Conservation (phyloP, 2,797 vertebrate species). For the Rhinella marina region DNA sequence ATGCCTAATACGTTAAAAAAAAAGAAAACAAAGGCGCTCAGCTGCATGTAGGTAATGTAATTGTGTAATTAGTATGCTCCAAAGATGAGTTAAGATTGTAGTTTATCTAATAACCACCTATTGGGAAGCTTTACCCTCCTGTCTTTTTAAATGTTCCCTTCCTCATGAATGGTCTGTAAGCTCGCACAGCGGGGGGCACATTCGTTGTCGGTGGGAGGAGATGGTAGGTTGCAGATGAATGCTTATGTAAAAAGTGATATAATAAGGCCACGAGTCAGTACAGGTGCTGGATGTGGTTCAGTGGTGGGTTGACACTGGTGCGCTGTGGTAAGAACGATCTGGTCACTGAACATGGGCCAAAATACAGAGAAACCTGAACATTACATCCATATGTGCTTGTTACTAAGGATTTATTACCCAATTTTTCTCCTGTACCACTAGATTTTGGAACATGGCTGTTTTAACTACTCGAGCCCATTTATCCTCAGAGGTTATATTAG, state of each 20-base stretch:
- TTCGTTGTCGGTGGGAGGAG: neutral
- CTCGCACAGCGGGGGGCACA: slow-evolving; percentile 35
- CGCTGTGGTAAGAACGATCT: no score
- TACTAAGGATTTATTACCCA: no score
- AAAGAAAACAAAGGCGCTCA: slow-evolving; percentile 80
- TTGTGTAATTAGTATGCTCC: slow-evolving; percentile 84
- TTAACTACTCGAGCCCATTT: no score
- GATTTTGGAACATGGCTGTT: no score
- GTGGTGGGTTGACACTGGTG: neutral
- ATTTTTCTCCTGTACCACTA: no score
- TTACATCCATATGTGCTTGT: no score
- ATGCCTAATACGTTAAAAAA: slow-evolving; percentile 67
- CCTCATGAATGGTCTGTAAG: slow-evolving; percentile 63
- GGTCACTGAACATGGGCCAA: no score
- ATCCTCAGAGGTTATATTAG: no score
- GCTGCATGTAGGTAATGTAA: slow-evolving; percentile 75
- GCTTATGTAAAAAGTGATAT: neutral
- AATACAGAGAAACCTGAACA: no score
- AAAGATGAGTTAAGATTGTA: slow-evolving; percentile 85
- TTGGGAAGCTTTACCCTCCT: slow-evolving; percentile 69
- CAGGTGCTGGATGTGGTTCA: neutral
- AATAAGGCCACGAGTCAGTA: neutral
- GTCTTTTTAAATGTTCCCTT: slow-evolving; percentile 72
- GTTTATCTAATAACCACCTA: slow-evolving; percentile 87
- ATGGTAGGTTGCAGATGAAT: neutral